A percentile compares a stretch with the other conserved stretches of the same genome.
Evolutionary conservation across 2,113 vertebrate species (phyloP).

Genomic region (Spermophilus dauricus): DNA sequence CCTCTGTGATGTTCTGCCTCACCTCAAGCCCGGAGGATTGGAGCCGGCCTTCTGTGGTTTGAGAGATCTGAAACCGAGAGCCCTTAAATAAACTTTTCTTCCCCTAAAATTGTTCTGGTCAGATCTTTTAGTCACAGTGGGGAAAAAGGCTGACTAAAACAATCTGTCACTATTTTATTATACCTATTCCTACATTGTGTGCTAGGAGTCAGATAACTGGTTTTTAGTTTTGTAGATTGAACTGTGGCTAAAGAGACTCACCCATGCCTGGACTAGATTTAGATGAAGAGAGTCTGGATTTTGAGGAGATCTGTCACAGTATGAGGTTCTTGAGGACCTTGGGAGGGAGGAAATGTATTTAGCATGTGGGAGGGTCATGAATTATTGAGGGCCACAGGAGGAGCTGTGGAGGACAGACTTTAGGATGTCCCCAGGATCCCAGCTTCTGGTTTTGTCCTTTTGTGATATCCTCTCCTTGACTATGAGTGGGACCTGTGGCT

Average conservation of each 20-base stretch:
- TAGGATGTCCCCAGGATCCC: no score
- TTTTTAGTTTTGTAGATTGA: conserved; percentile 22
- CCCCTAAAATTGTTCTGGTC: no score
- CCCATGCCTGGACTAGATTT: background rate
- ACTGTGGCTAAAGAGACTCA: background rate
- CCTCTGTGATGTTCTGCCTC: no score
- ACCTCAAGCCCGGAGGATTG: no score
- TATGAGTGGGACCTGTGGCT: background rate
- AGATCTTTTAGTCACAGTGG: no score
- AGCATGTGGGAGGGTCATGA: background rate
- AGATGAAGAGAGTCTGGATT: background rate
- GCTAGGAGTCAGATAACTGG: background rate
- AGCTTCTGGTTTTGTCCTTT: background rate
- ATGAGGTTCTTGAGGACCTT: background rate
- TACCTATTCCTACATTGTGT: background rate
- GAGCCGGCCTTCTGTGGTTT: no score
- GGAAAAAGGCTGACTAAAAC: no score
- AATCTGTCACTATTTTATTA: background rate
- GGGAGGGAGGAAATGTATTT: background rate
- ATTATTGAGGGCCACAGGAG: background rate
- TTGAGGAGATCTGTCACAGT: background rate
- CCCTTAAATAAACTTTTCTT: no score
- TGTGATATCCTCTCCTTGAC: background rate
- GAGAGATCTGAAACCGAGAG: no score
- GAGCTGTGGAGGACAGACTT: background rate